Percentiles rank a stretch among this genome's conserved stretches.
phyloP scores from a whole-genome alignment of 2,888 invertebrate genomes.

The Cynaeus angustus region DNA sequence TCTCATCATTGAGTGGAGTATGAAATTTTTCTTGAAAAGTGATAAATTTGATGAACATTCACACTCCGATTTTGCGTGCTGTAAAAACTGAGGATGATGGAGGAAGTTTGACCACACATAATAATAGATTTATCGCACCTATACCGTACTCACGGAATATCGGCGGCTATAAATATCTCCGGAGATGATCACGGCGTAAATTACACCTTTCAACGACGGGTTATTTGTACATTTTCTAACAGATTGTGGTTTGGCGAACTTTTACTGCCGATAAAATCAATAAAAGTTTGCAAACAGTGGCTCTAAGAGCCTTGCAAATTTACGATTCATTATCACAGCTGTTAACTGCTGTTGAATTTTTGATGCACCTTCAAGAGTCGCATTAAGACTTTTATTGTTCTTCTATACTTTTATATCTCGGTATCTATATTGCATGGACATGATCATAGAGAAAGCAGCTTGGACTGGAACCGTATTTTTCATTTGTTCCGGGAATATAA shows the following conservation, averaged over 20 bases:
- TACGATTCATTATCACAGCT: background rate
- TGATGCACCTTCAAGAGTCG: constrained; percentile 24
- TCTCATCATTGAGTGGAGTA: constrained; percentile 18
- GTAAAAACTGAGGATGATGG: constrained; percentile 15
- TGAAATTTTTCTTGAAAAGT: constrained; percentile 33
- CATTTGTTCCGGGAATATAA: constrained; percentile 52
- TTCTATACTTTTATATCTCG: constrained; percentile 39
- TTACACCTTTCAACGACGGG: constrained; percentile 24
- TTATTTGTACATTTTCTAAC: constrained; percentile 11
- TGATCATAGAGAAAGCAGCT: constrained; percentile 27
- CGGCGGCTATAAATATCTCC: constrained; percentile 36
- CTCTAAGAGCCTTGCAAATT: background rate
- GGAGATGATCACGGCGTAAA: constrained; percentile 31
- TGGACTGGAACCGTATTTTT: constrained; percentile 47
- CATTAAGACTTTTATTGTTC: constrained; percentile 41
- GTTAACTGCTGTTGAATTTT: constrained; percentile 48
- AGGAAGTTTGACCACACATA: constrained; percentile 30
- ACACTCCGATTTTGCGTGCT: background rate
- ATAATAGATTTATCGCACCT: constrained; percentile 40
- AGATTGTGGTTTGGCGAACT: no score
- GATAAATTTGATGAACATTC: constrained; percentile 40
- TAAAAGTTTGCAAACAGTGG: no score
- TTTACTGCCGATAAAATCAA: no score
- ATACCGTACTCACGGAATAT: constrained; percentile 27
- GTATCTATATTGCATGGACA: constrained; percentile 42